Percentiles rank a stretch among this genome's conserved stretches.
Conservation (phyloP, 2,797 vertebrate genomes). For the Threskiornis aethiopicus region DNA sequence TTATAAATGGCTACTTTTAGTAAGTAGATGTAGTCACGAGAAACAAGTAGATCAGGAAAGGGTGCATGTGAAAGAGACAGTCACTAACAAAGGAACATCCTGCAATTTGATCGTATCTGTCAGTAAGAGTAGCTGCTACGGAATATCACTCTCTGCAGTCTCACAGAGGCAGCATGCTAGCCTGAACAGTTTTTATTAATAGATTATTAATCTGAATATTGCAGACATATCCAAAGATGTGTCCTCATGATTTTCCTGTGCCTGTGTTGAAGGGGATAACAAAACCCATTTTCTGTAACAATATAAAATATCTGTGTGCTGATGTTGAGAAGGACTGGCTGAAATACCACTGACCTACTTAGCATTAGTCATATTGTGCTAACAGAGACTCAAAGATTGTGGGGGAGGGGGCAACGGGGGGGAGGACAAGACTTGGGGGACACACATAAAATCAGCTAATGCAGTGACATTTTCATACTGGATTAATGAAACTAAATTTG, state of each 20-base stretch:
- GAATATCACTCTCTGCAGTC: background rate
- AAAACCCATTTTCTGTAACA: background rate
- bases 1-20: background rate
- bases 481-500: background rate
- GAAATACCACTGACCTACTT: background rate
- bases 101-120: background rate
- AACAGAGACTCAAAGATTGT: background rate
- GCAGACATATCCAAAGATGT: background rate
- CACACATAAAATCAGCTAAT: background rate
- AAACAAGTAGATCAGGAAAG: background rate
- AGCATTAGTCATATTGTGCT: background rate
- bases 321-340: background rate
- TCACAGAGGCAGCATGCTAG: background rate
- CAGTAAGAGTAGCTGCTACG: background rate
- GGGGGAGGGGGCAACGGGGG: fast-evolving
- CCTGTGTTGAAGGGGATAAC: background rate
- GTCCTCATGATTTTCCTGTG: background rate
- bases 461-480: background rate
- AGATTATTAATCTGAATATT: background rate
- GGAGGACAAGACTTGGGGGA: background rate
- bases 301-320: background rate
- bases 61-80: background rate
- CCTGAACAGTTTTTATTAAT: background rate
- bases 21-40: background rate
- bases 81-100: background rate